These are phyloP conservation scores for Isurus oxyrinchus DNA, from an alignment of 2,113 vertebrate species.

Conservation along the genomic window DNA sequence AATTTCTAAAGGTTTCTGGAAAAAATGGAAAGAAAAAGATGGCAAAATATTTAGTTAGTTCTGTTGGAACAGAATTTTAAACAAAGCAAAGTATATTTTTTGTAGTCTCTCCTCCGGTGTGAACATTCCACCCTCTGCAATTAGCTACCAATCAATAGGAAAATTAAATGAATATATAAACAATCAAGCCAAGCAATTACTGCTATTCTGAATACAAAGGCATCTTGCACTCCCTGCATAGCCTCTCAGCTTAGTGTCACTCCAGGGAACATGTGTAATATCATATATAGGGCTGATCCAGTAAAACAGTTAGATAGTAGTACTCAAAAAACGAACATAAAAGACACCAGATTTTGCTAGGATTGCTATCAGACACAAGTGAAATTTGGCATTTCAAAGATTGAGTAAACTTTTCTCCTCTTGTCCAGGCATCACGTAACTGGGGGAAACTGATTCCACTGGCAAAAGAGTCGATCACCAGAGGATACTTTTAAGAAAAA, in stretches of 20 bases:
- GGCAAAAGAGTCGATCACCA: background rate
- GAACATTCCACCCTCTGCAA: background rate
- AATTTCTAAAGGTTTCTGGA: background rate
- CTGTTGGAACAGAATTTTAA: background rate
- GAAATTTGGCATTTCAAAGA: background rate
- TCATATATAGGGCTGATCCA: background rate
- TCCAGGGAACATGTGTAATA: background rate
- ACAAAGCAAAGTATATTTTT: background rate
- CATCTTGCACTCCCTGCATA: background rate
- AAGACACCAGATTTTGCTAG: background rate
- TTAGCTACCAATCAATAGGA: background rate
- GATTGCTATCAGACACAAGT: background rate
- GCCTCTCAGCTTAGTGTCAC: background rate
- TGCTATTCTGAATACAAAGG: background rate
- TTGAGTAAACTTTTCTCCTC: background rate
- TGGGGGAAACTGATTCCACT: background rate
- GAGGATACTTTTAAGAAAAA: background rate
- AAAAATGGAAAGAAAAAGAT: background rate
- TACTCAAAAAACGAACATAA: background rate
- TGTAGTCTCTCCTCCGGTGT: background rate
- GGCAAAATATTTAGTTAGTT: background rate
- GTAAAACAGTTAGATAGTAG: background rate
- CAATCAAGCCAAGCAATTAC: background rate
- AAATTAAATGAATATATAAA: background rate
- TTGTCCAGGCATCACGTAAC: background rate